Conservation (phyloP, 2,797 vertebrate species). For the Macroramphosus scolopax region DNA sequence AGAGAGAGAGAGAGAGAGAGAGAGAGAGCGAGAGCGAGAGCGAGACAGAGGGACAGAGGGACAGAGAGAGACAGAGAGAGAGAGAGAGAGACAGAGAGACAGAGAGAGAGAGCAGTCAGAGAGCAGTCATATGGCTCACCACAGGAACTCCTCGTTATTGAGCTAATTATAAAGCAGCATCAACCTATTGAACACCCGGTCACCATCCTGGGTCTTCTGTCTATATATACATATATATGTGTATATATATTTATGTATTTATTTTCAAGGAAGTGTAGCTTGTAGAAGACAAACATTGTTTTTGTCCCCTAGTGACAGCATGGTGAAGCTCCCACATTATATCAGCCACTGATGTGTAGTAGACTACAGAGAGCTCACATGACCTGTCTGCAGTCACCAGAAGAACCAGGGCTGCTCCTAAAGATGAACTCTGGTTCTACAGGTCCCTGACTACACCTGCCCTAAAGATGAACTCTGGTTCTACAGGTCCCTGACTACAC, state of each 20-base stretch:
- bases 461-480: no score
- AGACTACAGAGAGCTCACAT: no score
- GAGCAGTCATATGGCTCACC: no score
- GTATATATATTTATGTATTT: not conserved
- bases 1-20: constrained; percentile 6
- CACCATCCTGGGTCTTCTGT: constrained; percentile 1
- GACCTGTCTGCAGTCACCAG: no score
- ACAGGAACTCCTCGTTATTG: constrained; percentile 41
- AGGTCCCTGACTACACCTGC: no score
- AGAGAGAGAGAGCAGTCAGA: constrained; percentile 22
- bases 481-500: no score
- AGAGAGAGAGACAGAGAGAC: constrained; percentile 5
- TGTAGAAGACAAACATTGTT: no score
- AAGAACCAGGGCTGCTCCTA: no score
- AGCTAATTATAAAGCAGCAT: constrained; percentile 54
- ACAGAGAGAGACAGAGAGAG: constrained; percentile 6
- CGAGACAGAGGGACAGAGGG: constrained; percentile 4
- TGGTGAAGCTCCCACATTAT: no score
- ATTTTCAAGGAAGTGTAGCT: not conserved
- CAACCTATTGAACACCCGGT: constrained; percentile 19
- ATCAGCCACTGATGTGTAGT: no score
- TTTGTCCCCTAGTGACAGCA: no score
- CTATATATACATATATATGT: not conserved
- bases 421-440: no score
- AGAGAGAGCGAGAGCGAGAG: constrained; percentile 3